Evolutionary conservation across 23 tunicate species (phyloP), one percentile per base, ranked within the genome.

Genomic region (Trididemnum clinides): DNA sequence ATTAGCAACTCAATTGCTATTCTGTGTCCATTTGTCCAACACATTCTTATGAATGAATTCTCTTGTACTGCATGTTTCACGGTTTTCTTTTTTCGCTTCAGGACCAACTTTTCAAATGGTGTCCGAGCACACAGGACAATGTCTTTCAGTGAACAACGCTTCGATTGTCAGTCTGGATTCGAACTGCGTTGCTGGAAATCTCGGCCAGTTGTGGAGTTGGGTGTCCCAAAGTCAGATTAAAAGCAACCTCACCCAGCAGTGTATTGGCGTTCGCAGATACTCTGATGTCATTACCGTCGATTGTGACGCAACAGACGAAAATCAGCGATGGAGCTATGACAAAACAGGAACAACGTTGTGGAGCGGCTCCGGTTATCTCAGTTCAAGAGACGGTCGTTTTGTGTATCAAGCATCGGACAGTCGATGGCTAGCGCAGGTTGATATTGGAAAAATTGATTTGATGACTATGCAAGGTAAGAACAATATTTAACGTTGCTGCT

Each of bases 41-140:
- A n/a, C n/a, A n/a, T n/a, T n/a, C n/a, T n/a, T n/a, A n/a, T n/a
- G n/a, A n/a, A n/a, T n/a, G n/a, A n/a, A n/a, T n/a, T n/a, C n/a
- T n/a, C n/a, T n/a, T n/a, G n/a, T n/a, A n/a, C n/a, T n/a, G n/a
- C n/a, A n/a, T n/a, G n/a, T n/a, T 44, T 59, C 66, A 12, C 66
- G 66, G 25, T 10, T 59, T 59, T 3, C 75, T 5, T 28, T 10
- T 66, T 3, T 28, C 29, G 10, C 57, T 89, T 32, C 90, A 93
- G 98, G 98, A 62, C 98, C 98, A 28, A 57, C 66, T 22, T 93
- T 93, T 72, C 87, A 71, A 51, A 84, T 93, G 44, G 72, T 30
- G 26, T 88, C 98, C 0, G 71, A 84, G 54, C 23, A 35, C 6
- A 69, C 37, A 33, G 87, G 66, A n/a, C 87, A 80, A 2, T 88